phyloP scores from a whole-genome alignment of 1,140 invertebrate species.

The Polyergus mexicanus region DNA sequence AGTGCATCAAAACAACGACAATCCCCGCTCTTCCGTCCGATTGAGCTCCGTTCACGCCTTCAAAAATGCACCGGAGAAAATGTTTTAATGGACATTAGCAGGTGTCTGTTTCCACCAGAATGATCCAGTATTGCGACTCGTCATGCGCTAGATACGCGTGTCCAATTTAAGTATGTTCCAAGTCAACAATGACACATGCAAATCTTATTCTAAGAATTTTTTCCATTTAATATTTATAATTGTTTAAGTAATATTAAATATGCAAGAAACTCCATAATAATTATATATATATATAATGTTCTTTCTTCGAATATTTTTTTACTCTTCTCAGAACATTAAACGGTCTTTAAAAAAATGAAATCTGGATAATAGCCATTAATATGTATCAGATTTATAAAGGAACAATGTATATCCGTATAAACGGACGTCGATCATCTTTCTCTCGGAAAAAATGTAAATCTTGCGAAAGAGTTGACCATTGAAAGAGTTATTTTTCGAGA shows the following conservation, averaged over 20 bases:
- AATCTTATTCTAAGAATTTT: conserved; percentile 2
- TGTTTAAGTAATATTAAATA: background rate
- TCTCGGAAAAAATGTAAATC: background rate
- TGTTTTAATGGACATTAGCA: conserved; percentile 73
- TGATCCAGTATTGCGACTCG: conserved; percentile 62
- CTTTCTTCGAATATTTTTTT: background rate
- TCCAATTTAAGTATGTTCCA: conserved; percentile 65
- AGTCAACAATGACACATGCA: conserved; percentile 21
- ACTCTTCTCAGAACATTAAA: background rate
- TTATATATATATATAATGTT: no score
- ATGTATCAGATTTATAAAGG: background rate
- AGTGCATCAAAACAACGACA: conserved; percentile 32
- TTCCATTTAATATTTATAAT: background rate
- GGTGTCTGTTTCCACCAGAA: conserved; percentile 71
- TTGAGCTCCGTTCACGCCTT: conserved; percentile 59
- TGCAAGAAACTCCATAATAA: no score
- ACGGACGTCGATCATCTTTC: background rate
- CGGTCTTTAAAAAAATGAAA: background rate
- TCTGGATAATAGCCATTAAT: background rate
- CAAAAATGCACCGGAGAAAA: conserved; percentile 69
- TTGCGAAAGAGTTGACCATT: conserved; percentile 13
- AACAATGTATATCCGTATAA: background rate
- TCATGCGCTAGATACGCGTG: conserved; percentile 73
- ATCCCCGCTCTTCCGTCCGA: conserved; percentile 54
- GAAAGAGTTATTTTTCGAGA: conserved; percentile 60